phyloP scores from a whole-genome alignment of 2,113 vertebrate species.

The Stigmatopora argus region DNA sequence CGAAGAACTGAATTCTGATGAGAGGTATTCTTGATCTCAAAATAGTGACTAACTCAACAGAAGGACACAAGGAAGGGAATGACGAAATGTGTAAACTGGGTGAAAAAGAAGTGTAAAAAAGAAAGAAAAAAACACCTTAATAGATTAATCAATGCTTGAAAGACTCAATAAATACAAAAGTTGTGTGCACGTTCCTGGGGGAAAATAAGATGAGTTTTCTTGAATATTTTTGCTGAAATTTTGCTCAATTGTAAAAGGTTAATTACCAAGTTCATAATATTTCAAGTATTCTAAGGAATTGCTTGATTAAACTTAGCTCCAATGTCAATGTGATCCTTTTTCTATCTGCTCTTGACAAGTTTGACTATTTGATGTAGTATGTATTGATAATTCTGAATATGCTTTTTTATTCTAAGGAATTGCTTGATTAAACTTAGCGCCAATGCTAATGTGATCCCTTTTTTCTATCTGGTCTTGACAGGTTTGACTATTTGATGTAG shows the following conservation, averaged over 20 bases:
- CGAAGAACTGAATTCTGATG: background rate
- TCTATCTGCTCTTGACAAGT: background rate
- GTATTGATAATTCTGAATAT: no score
- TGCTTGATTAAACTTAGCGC: background rate
- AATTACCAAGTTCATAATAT: background rate
- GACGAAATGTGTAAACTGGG: slow-evolving; percentile 18
- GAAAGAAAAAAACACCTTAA: background rate
- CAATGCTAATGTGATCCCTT: background rate
- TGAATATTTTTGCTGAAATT: background rate
- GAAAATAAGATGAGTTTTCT: no score
- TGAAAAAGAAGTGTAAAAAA: background rate
- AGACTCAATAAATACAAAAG: background rate
- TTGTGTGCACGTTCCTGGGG: no score
- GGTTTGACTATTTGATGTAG: background rate
- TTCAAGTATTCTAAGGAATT: background rate
- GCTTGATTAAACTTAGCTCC: background rate
- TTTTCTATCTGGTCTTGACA: background rate
- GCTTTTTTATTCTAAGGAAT: background rate
- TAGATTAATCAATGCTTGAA: background rate
- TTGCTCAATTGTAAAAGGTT: background rate
- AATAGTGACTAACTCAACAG: background rate
- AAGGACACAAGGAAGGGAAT: background rate
- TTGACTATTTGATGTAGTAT: background rate
- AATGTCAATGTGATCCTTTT: background rate
- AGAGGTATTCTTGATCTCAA: background rate